Base-by-base conservation (phyloP, 2,113 vertebrate genomes). In the Gulo gulo region DNA sequence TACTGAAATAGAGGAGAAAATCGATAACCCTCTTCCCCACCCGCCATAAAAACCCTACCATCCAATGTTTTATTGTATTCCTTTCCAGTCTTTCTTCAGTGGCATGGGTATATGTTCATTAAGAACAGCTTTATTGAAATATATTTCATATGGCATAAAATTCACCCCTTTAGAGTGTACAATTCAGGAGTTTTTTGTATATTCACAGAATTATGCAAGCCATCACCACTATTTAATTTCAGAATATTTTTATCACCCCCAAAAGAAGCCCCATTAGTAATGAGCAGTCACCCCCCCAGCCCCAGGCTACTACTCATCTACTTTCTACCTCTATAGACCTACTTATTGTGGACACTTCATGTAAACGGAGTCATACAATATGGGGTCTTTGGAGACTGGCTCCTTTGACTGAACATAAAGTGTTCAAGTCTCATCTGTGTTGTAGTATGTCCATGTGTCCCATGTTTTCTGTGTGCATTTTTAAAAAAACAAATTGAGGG, bases 61-160 rank as follows among this genome's bases (percentile, higher is more conserved):
- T 79, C 52, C 39, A 65, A 29, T 59, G 92, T 59, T 63, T 92
- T 47, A 52, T 21, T 45, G 20, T 14, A 26, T 74, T 92, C 88
- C 63, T 85, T 93, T 82, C 34, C 23, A 52, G 20, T 50, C 59
- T 96, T 78, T 50, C 69, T 96, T 78, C 7, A 45, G 29, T 83
- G 81, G 36, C 21, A 8, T 59, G 69, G 71, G 24, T n/a, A n/a
- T 80, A 45, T 3, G 69, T 85, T 90, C 96, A 42, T 34, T 81
- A 93, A 80, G 52, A 79, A 52, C 10, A 93, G 31, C 10, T 84
- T 91, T 93, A 87, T 93, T 55, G 63, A 89, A 84, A 87, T 88
- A 57, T 85, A 76, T 91, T 69, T 57, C 79, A 76, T 26, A 65
- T 29, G n/a, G 15, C 29, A 67, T 80, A 81, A 97, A 93, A 78